phyloP scores from a whole-genome alignment of 1,140 invertebrate species.

The Sminthurinus signatus region DNA sequence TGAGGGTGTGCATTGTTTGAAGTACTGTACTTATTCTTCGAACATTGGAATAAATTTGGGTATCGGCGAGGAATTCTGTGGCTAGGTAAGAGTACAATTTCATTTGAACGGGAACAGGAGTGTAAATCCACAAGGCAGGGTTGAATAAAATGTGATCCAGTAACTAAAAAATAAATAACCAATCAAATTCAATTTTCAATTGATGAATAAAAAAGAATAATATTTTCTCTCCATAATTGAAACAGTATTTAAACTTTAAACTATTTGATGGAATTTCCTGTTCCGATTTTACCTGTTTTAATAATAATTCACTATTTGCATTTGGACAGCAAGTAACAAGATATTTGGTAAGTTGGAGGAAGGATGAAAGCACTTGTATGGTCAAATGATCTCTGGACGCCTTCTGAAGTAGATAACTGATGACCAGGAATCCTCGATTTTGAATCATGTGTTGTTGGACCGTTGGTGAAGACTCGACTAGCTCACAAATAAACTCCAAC shows the following conservation, averaged over 20 bases:
- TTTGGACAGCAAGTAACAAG: constrained; percentile 70
- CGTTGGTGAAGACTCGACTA: constrained; percentile 91
- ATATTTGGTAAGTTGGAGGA: constrained; percentile 91
- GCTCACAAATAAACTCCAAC: constrained; percentile 92
- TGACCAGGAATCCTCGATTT: constrained; percentile 94
- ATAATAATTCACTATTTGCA: constrained; percentile 83
- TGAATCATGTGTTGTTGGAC: constrained; percentile 99
- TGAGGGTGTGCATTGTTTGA: constrained; percentile 95
- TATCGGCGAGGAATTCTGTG: constrained; percentile 94
- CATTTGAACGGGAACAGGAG: constrained; percentile 90
- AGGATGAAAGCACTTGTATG: constrained; percentile 83
- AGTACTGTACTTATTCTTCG: constrained; percentile 92
- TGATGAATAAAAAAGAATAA: too few relatives aligned
- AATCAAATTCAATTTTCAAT: too few relatives aligned
- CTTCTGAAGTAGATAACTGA: constrained; percentile 92
- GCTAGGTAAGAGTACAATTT: constrained; percentile 94
- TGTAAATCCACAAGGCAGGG: constrained; percentile 97
- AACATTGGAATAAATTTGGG: constrained; percentile 95
- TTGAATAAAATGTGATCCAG: constrained; percentile 98
- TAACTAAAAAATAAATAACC: constrained; percentile 71
- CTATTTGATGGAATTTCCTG: too few relatives aligned
- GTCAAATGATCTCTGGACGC: constrained; percentile 89
- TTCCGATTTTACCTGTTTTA: constrained; percentile 84
- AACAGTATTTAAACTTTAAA: too few relatives aligned
- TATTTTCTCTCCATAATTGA: too few relatives aligned